Conservation (phyloP, 2,888 invertebrate genomes). For the Caradrina kadenii region DNA sequence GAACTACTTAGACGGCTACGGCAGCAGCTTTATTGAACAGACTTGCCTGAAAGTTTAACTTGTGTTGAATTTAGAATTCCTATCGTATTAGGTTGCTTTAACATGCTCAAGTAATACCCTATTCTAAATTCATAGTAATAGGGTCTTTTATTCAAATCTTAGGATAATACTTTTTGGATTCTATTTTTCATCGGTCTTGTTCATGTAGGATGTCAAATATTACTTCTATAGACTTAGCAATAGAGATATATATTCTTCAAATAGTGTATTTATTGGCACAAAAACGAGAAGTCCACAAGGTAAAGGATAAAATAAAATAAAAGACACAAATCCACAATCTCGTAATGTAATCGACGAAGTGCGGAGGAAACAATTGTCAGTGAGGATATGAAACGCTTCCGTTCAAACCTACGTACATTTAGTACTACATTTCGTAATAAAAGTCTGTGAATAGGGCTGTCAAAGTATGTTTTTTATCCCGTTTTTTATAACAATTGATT, state of each 20-base stretch:
- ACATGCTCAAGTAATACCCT: too few species aligned
- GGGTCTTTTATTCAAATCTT: neutral
- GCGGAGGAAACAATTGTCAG: conserved; percentile 71
- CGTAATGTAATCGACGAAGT: conserved; percentile 55
- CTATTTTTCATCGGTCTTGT: neutral
- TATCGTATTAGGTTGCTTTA: neutral
- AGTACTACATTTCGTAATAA: conserved; percentile 39
- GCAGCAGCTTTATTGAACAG: conserved; percentile 8
- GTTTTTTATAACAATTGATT: too few species aligned
- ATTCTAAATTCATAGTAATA: too few species aligned
- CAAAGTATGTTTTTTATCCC: neutral
- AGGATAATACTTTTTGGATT: neutral
- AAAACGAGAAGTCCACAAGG: neutral
- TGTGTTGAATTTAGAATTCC: neutral
- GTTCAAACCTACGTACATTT: conserved; percentile 48
- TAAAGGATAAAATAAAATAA: conserved; percentile 14
- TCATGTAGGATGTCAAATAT: neutral
- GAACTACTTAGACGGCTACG: conserved; percentile 24
- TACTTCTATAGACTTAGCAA: neutral
- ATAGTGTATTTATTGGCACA: neutral
- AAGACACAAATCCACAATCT: conserved; percentile 34
- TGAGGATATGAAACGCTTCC: conserved; percentile 72
- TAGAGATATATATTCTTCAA: neutral
- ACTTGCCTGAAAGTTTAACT: neutral
- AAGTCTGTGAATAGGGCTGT: conserved; percentile 37